Evolutionary conservation across 1,140 invertebrate species (phyloP).

Genomic region (Venturia canescens): DNA sequence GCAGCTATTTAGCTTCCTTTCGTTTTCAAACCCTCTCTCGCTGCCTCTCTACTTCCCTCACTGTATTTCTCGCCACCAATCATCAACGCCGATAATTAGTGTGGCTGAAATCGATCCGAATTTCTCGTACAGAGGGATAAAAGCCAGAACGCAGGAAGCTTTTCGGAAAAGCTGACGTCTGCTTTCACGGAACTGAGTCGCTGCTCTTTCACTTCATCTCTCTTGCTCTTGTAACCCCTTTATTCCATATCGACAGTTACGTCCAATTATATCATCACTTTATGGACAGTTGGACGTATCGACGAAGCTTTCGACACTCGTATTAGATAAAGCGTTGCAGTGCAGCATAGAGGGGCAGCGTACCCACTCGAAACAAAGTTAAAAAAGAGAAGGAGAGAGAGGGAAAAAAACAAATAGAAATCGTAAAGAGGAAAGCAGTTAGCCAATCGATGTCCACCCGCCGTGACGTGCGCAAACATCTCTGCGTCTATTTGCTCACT

Average conservation of each 20-base stretch:
- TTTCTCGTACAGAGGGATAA: neutral
- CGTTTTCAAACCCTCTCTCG: neutral
- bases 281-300: constrained; percentile 36
- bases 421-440: neutral
- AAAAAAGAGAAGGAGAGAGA: neutral
- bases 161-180: constrained; percentile 27
- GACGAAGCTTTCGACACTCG: constrained; percentile 36
- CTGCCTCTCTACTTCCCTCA: neutral
- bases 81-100: constrained; percentile 32
- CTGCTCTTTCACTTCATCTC: neutral
- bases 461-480: constrained; percentile 15
- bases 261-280: constrained; percentile 51
- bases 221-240: neutral
- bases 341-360: neutral
- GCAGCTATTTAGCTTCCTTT: neutral
- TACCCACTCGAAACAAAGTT: neutral
- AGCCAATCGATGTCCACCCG: constrained; percentile 33
- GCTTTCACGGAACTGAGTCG: constrained; percentile 15
- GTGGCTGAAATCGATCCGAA: constrained; percentile 3
- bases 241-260: constrained; percentile 43
- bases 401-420: neutral
- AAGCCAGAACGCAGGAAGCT: neutral
- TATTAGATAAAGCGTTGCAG: constrained; percentile 32
- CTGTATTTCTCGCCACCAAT: neutral
- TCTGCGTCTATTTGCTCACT: neutral